Conservation (phyloP, 1,140 invertebrate species). For the Druon quercuslanigerum region DNA sequence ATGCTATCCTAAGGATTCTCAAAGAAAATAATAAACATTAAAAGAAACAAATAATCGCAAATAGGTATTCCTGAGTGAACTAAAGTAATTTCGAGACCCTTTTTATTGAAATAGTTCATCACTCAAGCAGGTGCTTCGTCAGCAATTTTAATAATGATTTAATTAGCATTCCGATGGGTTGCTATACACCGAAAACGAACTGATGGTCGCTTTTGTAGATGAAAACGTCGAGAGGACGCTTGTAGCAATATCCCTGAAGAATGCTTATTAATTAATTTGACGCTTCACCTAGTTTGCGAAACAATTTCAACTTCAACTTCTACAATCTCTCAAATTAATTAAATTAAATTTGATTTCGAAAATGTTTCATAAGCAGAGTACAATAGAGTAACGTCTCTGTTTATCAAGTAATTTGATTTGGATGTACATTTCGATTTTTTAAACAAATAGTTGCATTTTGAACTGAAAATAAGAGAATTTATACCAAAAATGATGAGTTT, state of each 20-base stretch:
- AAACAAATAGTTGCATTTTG: too few relatives aligned
- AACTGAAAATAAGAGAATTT: too few relatives aligned
- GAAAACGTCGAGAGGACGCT: constrained; percentile 50
- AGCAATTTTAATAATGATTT: constrained; percentile 73
- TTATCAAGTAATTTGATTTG: too few relatives aligned
- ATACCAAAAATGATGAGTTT: too few relatives aligned
- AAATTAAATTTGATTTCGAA: background rate
- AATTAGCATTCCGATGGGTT: constrained; percentile 71
- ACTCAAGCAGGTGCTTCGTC: constrained; percentile 57
- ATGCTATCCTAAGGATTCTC: too few relatives aligned
- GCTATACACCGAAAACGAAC: constrained; percentile 61
- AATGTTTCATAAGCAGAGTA: background rate
- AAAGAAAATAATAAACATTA: background rate
- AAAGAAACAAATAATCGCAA: background rate
- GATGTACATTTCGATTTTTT: too few relatives aligned
- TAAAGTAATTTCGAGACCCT: constrained; percentile 20
- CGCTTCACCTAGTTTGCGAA: background rate
- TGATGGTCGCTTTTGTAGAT: constrained; percentile 47
- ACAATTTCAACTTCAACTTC: constrained; percentile 21
- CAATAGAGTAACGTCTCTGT: background rate
- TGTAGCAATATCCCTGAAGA: constrained; percentile 56
- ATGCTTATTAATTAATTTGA: constrained; percentile 69
- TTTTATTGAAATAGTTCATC: constrained; percentile 63
- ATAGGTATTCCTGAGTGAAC: background rate
- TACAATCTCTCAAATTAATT: background rate